Evolutionary conservation across 2,113 vertebrate species (phyloP), one percentile per base, ranked within the genome.

Genomic region (Silurus asotus): DNA sequence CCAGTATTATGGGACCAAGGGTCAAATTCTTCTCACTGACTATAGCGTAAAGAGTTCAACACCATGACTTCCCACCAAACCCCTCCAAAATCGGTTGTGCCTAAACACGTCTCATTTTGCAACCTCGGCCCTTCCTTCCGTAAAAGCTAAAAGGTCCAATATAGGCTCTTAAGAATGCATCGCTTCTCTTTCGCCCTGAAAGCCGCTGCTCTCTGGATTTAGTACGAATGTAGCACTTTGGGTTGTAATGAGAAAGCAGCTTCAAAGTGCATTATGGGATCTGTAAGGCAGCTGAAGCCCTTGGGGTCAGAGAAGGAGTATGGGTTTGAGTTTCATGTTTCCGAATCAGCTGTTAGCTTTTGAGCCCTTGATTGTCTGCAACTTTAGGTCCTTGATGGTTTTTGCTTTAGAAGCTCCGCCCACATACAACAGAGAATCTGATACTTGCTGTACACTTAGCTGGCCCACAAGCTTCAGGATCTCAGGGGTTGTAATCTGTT

Each of bases 301-400:
- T 37, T 67, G 28, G 70, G 70, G 78, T 82, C 83, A 49, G 19
- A 49, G n/a, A 28, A 45, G 6, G 69, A 82, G 59, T 15, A 70
- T 74, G 17, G 8, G 62, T 59, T 79, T 48, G 59, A 85, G 84
- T 82, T 82, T 82, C 72, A 78, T 78, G 84, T 85, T 59, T 64
- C 80, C 69, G 82, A 20, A 62, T 81, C 20, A 59, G 65, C 87
- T 88, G 83, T 53, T 65, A 55, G 3, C 67, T 48, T 79, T 20
- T 10, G 23, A 79, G 19, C 14, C 1, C 7, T 58, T 20, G 17
- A 64, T 77, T 58, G 20, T 79, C 84, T 85, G 59, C 23, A 65
- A 28, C 61, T 78, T 55, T 15, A 78, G 45, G n/a, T 77, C 59
- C 58, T 25, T 55, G n/a, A 28, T 77, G 4, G 53, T 56, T 58